These are phyloP conservation scores for Cairina moschata DNA, from an alignment of 2,113 vertebrate genomes.

Conservation along the genomic window DNA sequence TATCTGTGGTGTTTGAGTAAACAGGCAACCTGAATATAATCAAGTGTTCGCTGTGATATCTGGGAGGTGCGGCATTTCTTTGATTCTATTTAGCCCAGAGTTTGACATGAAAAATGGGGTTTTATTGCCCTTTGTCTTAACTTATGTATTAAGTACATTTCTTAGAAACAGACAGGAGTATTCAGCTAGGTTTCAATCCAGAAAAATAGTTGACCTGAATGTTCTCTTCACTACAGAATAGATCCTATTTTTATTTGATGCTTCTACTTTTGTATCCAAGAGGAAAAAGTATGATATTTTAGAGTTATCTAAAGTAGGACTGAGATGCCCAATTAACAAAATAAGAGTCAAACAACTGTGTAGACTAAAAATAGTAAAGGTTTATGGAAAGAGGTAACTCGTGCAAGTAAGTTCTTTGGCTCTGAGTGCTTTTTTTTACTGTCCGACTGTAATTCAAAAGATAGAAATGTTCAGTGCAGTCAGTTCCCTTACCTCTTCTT, in stretches of 20 bases:
- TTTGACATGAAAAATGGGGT: not conserved
- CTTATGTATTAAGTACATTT: not conserved
- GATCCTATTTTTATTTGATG: not conserved
- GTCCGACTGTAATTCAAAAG: slow-evolving; percentile 15
- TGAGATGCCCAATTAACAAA: not conserved
- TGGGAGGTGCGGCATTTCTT: not conserved
- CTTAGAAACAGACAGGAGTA: not conserved
- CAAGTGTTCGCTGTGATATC: not conserved
- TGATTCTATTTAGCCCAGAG: not conserved
- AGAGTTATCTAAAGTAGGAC: not conserved
- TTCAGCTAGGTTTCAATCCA: not conserved
- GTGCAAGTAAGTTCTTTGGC: not conserved
- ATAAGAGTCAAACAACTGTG: not conserved
- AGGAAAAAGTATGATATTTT: not conserved
- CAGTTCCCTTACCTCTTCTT: slow-evolving; percentile 40
- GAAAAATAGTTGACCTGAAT: not conserved
- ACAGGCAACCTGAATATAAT: not conserved
- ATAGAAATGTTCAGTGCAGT: not conserved
- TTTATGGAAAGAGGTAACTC: not conserved
- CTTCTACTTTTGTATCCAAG: not conserved
- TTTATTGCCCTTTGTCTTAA: slow-evolving; percentile 18
- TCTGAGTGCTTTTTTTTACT: not conserved
- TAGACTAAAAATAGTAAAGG: not conserved
- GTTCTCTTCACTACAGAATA: not conserved
- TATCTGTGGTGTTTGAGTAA: not conserved